phyloP scores from a whole-genome alignment of 2,888 invertebrate species.

The Strigamia transsilvanica region DNA sequence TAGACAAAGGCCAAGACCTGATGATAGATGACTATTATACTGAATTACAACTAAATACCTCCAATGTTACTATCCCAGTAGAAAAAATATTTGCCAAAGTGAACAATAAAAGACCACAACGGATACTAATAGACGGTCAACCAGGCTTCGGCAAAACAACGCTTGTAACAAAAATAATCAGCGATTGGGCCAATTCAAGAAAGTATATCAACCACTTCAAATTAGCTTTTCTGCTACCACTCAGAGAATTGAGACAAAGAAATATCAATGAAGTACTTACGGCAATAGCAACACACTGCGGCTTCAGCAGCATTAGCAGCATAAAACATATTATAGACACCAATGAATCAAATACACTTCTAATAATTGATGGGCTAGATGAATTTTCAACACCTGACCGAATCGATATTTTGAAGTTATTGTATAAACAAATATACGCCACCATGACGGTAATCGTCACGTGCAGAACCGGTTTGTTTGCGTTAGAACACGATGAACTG shows the following conservation, averaged over 20 bases:
- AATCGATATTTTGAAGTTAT: not conserved
- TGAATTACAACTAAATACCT: not conserved
- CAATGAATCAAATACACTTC: not conserved
- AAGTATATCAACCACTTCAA: not conserved
- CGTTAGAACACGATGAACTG: not conserved
- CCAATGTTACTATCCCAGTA: not conserved
- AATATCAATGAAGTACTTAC: not conserved
- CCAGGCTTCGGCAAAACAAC: constrained; percentile 9
- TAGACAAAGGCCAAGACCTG: not conserved
- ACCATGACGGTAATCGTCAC: not conserved
- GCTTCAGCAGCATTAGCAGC: not conserved
- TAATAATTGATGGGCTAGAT: not conserved
- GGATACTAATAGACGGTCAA: constrained; percentile 6
- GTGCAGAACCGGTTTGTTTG: constrained; percentile 19
- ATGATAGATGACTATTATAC: not conserved
- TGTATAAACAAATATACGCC: not conserved
- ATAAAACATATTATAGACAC: not conserved
- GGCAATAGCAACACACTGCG: not conserved
- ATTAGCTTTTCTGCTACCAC: not conserved
- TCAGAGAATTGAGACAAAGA: not conserved
- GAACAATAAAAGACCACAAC: not conserved
- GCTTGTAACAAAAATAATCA: not conserved
- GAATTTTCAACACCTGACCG: not conserved
- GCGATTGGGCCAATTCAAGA: not conserved
- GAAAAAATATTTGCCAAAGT: not conserved